Base-by-base conservation (phyloP, 37 sponge, comb jelly and placozoan species). In the Tethya wilhelma region DNA sequence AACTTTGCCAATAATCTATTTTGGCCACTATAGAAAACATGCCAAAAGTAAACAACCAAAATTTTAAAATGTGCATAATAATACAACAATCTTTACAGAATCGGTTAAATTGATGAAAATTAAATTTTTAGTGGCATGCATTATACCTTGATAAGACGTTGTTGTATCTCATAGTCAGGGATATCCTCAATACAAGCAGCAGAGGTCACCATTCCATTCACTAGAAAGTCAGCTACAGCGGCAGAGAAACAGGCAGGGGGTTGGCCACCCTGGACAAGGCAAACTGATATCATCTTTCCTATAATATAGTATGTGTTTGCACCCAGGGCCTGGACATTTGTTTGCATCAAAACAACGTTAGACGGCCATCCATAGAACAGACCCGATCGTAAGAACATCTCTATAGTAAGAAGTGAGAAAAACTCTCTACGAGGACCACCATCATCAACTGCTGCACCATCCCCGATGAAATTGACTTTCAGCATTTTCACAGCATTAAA, bases 401-500 rank as follows among this genome's bases (percentile, higher is more conserved):
- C 75, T 32, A 33, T 53, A 17, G 56, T 56, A 5, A 71, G 22
- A 6, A 81, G 43, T 1, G 25, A 31, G 25, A 81, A 81, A 26
- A 81, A 71, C 71, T 81, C 81, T 19, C 81, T 23, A 22, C 71
- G 49, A 8, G 81, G 71, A 3, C 83, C 83, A 44, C 83, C 83
- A 25, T 72, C 74, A 62, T 82, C 83, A 45, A 82, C 83, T 44
- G 83, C 38, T 32, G 64, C 59, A 62, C 7, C 28, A 32, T 82
- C 83, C 7, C 74, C 74, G 45, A 82, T 63, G 38, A 82, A 82
- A 4, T 38, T 44, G 6, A 82, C 83, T 44, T 82, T 59, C 9
- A 82, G 36, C 25, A 55, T 41, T 25, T 72, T 73, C 1, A 30
- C 11, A 2, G 29, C 55, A 71, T 81, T 64, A 73, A 82, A 82